Percentiles rank a stretch among this genome's conserved stretches.
Conservation (phyloP, 2,113 vertebrate species). For the Triplophysa dalaica region DNA sequence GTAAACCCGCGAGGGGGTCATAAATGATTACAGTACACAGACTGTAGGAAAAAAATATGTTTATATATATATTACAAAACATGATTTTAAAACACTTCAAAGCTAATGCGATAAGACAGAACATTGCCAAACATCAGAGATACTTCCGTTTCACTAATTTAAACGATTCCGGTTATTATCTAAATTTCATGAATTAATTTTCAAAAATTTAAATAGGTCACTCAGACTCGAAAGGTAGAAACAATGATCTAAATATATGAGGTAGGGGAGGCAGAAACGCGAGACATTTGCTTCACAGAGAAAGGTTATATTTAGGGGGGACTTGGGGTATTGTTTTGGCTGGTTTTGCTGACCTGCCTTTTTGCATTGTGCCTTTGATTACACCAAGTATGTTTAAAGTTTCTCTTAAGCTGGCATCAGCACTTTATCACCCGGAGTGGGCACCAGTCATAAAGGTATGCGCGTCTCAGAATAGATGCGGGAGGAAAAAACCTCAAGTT, state of each 20-base stretch:
- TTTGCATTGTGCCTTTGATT: conserved; percentile 54
- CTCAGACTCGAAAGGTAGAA: conserved; percentile 69
- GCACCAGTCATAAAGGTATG: conserved; percentile 41
- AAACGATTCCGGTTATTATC: not conserved
- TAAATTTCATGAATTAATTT: conserved; percentile 63
- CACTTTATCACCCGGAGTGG: conserved; percentile 47
- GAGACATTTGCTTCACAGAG: conserved; percentile 36
- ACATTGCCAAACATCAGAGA: conserved; percentile 51
- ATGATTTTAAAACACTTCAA: conserved; percentile 62
- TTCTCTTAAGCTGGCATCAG: conserved; percentile 51
- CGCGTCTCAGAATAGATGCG: conserved; percentile 45
- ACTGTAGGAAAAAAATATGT: not conserved
- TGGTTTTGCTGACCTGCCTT: conserved; percentile 50
- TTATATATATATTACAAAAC: not conserved
- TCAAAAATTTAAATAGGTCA: conserved; percentile 74
- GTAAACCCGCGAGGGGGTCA: conserved; percentile 46
- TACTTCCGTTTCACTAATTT: conserved; percentile 65
- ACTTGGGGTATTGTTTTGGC: conserved; percentile 51
- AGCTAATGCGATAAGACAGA: conserved; percentile 64
- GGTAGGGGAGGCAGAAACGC: conserved; percentile 20
- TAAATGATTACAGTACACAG: conserved; percentile 33
- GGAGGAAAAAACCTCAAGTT: conserved; percentile 30
- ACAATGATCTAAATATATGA: conserved; percentile 59
- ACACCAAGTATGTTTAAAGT: conserved; percentile 53
- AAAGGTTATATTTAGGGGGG: conserved; percentile 51